Conservation (phyloP, 1,140 invertebrate genomes). For the Archegozetes longisetosus region DNA sequence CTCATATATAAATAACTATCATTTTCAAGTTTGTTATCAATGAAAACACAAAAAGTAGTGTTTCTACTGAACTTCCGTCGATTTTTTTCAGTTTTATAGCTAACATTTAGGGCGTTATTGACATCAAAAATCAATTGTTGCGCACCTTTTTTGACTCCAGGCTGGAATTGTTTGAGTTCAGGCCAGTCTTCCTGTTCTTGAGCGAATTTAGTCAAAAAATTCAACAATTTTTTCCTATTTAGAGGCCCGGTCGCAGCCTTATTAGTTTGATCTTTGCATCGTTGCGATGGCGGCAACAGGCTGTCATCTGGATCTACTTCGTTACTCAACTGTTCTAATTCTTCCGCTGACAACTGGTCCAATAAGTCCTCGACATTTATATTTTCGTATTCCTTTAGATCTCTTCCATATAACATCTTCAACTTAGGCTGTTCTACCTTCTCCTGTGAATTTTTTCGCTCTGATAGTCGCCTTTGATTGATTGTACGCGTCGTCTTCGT, state of each 20-base stretch:
- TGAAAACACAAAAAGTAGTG: too few relatives aligned
- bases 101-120: too few relatives aligned
- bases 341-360: conserved; percentile 78
- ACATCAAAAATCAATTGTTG: background rate
- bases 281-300: conserved; percentile 83
- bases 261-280: conserved; percentile 85
- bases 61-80: too few relatives aligned
- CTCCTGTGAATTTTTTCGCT: conserved; percentile 7
- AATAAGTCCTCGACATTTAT: conserved; percentile 93
- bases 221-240: conserved; percentile 87
- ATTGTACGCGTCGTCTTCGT: conserved; percentile 15
- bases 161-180: conserved; percentile 78
- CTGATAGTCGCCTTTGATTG: conserved; percentile 2
- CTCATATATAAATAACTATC: too few relatives aligned
- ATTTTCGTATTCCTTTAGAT: conserved; percentile 82
- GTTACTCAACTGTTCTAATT: conserved; percentile 90
- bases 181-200: conserved; percentile 93
- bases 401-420: conserved; percentile 69
- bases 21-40: too few relatives aligned
- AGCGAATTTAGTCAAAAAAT: conserved; percentile 84
- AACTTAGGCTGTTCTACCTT: background rate
- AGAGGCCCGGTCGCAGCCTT: conserved; percentile 88
- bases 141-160: conserved; percentile 74
- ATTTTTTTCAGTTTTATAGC: too few relatives aligned
- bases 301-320: conserved; percentile 99